phyloP scores from a whole-genome alignment of 2,113 vertebrate species.

The Leptobrachium ailaonicum region DNA sequence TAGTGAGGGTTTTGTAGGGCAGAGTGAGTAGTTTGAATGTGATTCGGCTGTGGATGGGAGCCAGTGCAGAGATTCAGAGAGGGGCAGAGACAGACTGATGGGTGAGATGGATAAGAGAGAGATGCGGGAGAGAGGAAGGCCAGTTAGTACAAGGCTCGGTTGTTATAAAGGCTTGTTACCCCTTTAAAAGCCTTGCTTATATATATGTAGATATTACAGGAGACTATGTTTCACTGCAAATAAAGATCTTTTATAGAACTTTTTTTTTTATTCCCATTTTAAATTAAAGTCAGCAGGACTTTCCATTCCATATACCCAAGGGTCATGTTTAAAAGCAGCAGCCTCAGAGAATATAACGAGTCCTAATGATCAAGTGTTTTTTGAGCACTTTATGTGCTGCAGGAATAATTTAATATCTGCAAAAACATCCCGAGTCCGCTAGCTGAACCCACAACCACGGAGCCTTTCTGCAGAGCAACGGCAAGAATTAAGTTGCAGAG shows the following conservation, averaged over 20 bases:
- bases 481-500: slow-evolving; percentile 69
- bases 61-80: too few relatives aligned
- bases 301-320: slow-evolving; percentile 58
- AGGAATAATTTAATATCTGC: slow-evolving; percentile 69
- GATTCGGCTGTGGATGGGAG: too few relatives aligned
- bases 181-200: background rate
- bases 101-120: too few relatives aligned
- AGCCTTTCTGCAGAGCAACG: slow-evolving; percentile 71
- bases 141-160: too few relatives aligned
- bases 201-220: slow-evolving; percentile 2
- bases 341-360: slow-evolving; percentile 69
- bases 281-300: slow-evolving; percentile 60
- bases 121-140: too few relatives aligned
- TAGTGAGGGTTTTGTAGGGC: too few relatives aligned
- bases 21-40: too few relatives aligned
- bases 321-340: slow-evolving; percentile 61
- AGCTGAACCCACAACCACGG: slow-evolving; percentile 68
- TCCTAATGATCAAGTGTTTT: slow-evolving; percentile 62
- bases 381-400: slow-evolving; percentile 67
- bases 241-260: slow-evolving; percentile 7
- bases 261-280: slow-evolving; percentile 7
- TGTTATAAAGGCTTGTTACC: background rate
- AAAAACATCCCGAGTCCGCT: slow-evolving; percentile 72
- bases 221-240: background rate
- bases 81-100: too few relatives aligned